These are phyloP conservation scores for Gadus macrocephalus DNA, from an alignment of 2,113 vertebrate genomes.

Conservation along the genomic window DNA sequence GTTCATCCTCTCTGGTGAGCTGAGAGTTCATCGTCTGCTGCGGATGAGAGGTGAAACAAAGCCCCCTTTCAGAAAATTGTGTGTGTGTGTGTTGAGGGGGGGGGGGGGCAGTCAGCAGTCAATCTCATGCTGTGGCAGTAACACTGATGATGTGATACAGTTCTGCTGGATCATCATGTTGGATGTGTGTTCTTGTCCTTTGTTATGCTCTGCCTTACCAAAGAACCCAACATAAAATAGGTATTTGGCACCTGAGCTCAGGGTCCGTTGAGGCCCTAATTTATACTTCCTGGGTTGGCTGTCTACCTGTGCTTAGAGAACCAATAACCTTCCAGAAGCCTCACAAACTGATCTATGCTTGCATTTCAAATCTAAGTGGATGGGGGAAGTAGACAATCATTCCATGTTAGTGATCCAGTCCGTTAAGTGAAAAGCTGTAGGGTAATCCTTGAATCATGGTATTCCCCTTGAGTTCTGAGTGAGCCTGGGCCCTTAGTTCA, in stretches of 20 bases:
- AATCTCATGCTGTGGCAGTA: constrained; percentile 29
- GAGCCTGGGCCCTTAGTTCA: neutral
- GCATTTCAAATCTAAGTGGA: no score
- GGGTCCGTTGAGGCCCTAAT: no score
- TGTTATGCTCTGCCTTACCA: no score
- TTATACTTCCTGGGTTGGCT: no score
- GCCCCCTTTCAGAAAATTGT: constrained; percentile 46
- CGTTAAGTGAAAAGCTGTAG: constrained; percentile 12
- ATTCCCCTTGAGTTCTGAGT: neutral
- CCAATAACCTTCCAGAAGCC: no score
- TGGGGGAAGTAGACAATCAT: no score
- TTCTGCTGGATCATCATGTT: constrained; percentile 1
- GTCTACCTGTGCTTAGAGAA: no score
- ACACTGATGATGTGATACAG: constrained; percentile 28
- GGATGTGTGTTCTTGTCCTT: no score
- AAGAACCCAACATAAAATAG: no score
- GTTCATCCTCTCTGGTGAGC: constrained; percentile 25
- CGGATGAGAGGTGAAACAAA: constrained; percentile 32
- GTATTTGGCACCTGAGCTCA: no score
- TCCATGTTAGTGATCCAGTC: no score
- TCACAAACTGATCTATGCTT: no score
- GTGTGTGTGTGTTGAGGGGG: constrained; percentile 15
- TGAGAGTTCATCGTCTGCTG: constrained; percentile 36
- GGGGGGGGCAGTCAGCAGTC: constrained; percentile 23
- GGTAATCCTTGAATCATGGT: neutral